Percentiles rank a stretch among this genome's conserved stretches.
Evolutionary conservation across 2,113 vertebrate species (phyloP).

Genomic region (Brachypodius melanocephalos): DNA sequence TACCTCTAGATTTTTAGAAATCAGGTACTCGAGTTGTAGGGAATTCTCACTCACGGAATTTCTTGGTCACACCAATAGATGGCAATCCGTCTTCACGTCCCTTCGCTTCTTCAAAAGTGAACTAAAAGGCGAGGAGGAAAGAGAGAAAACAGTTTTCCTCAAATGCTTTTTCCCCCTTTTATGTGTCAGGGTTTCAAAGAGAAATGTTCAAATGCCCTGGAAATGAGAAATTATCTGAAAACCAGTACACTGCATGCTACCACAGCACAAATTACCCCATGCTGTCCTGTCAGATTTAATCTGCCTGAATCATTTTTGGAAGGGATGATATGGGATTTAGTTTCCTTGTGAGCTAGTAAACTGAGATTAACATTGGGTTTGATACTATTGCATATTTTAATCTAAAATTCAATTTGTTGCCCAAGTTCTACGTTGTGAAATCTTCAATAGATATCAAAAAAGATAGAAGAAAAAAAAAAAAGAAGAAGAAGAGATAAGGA

Average conservation of each 20-base stretch:
- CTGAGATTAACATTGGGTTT: constrained; percentile 2
- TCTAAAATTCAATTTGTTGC: not conserved
- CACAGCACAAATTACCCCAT: constrained; percentile 60
- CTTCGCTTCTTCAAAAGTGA: not conserved
- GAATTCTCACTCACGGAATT: not conserved
- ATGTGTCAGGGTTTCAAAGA: constrained; percentile 61
- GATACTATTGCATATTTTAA: not conserved
- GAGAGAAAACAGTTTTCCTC: constrained; percentile 42
- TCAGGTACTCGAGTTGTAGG: not conserved
- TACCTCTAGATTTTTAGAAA: not conserved
- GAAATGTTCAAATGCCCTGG: constrained; percentile 40
- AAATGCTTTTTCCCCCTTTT: constrained; percentile 14
- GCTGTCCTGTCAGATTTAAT: constrained; percentile 65
- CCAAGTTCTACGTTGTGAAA: not conserved
- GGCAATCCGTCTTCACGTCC: constrained; percentile 36
- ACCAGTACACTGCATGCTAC: constrained; percentile 48
- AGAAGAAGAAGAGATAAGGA: not conserved
- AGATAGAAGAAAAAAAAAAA: not conserved
- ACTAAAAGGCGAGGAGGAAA: constrained; percentile 1
- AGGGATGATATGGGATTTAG: constrained; percentile 42
- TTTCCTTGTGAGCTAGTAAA: not conserved
- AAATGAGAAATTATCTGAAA: constrained; percentile 66
- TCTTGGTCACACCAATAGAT: constrained; percentile 62
- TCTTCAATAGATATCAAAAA: not conserved
- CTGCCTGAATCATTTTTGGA: constrained; percentile 49